Evolutionary conservation across 2,888 invertebrate species (phyloP).

Genomic region (Drosophila lacicola): DNA sequence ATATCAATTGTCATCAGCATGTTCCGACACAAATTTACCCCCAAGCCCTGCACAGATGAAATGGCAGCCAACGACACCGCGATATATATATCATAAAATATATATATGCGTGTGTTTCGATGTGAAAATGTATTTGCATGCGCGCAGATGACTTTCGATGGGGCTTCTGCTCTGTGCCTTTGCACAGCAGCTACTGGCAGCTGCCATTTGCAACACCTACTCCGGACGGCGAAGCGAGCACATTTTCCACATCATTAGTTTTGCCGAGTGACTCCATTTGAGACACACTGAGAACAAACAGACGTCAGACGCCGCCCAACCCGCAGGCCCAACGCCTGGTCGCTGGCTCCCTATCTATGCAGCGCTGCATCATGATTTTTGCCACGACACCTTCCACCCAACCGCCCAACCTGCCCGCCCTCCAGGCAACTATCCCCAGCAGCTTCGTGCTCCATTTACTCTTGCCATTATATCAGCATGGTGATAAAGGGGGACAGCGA

Average conservation of each 20-base stretch:
- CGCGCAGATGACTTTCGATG: slow-evolving; percentile 49
- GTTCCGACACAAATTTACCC: slow-evolving; percentile 35
- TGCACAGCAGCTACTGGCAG: slow-evolving; percentile 26
- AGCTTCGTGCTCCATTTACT: slow-evolving; percentile 75
- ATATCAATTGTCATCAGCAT: slow-evolving; percentile 76
- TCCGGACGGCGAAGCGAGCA: slow-evolving; percentile 50
- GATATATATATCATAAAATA: slow-evolving; percentile 14
- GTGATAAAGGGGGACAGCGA: slow-evolving; percentile 2
- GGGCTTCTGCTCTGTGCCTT: slow-evolving; percentile 15
- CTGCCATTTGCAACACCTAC: slow-evolving; percentile 64
- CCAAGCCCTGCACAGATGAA: slow-evolving; percentile 14
- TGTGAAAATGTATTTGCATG: slow-evolving; percentile 40
- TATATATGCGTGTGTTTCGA: slow-evolving; percentile 3
- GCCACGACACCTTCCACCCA: slow-evolving; percentile 1
- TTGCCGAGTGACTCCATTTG: slow-evolving; percentile 77
- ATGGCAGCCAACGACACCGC: slow-evolving; percentile 26
- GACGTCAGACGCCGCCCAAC: slow-evolving; percentile 16
- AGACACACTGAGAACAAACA: slow-evolving; percentile 57
- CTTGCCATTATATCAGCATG: slow-evolving; percentile 50
- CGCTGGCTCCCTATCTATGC: background rate
- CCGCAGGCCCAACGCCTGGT: background rate
- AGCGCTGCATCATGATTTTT: slow-evolving; percentile 52
- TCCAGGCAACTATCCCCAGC: slow-evolving; percentile 35
- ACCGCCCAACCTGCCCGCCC: background rate
- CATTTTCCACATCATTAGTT: slow-evolving; percentile 83